phyloP scores from a whole-genome alignment of 2,113 vertebrate species.

The Polypterus bichir region DNA sequence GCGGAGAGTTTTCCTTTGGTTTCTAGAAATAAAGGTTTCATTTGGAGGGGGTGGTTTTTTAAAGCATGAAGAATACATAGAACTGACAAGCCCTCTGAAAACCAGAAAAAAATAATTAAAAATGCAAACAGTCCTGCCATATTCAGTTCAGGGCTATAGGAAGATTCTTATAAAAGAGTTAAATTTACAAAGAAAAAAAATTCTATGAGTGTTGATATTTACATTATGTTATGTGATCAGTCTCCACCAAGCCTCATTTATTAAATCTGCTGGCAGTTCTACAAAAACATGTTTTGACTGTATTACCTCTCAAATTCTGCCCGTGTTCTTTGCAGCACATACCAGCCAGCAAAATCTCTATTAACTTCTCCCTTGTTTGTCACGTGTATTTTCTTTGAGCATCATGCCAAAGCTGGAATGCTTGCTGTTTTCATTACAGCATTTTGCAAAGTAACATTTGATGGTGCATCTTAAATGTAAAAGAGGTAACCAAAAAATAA shows the following conservation, averaged over 20 bases:
- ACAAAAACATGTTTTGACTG: constrained; percentile 4
- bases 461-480: background rate
- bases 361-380: constrained; percentile 9
- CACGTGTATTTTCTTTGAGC: constrained; percentile 2
- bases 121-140: constrained; percentile 13
- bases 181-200: background rate
- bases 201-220: background rate
- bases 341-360: constrained; percentile 14
- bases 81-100: constrained; percentile 1
- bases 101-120: constrained; percentile 8
- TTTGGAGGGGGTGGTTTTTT: constrained; percentile 5
- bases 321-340: constrained; percentile 14
- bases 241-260: background rate
- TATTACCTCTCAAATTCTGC: constrained; percentile 18
- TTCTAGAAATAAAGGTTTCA: constrained; percentile 9
- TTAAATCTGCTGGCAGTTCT: constrained; percentile 13
- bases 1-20: no score
- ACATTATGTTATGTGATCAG: constrained; percentile 1
- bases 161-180: constrained; percentile 3
- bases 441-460: background rate
- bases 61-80: background rate
- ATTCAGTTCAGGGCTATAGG: constrained; percentile 4
- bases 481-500: no score
- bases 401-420: constrained; percentile 11
- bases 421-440: constrained; percentile 1